Conservation (phyloP, 2,113 vertebrate species). For the Galemys pyrenaicus region DNA sequence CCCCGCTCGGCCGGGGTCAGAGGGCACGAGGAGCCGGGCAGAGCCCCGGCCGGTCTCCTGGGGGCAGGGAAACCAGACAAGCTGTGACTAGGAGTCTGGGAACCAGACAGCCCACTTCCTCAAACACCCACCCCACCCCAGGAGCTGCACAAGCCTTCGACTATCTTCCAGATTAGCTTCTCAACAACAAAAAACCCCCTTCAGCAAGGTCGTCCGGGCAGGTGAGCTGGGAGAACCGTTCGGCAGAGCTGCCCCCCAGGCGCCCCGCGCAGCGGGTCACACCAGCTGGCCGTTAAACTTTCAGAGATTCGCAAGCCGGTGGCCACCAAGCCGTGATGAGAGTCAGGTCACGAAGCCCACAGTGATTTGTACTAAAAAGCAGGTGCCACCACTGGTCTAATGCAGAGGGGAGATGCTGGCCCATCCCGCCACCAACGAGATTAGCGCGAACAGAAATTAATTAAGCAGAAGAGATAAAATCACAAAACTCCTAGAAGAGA, state of each 20-base stretch:
- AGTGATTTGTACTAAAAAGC: not conserved
- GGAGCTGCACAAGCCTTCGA: not conserved
- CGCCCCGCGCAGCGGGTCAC: accelerated
- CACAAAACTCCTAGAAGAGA: not conserved
- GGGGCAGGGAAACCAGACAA: too few relatives aligned
- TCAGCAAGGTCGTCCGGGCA: not conserved
- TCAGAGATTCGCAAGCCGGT: not conserved
- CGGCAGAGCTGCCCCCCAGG: accelerated
- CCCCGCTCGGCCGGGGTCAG: not conserved
- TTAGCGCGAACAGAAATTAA: not conserved
- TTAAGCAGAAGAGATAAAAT: not conserved
- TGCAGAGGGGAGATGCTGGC: not conserved
- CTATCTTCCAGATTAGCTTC: not conserved
- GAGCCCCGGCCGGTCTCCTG: too few relatives aligned
- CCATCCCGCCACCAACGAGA: not conserved
- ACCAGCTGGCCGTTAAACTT: not conserved
- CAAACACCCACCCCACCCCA: too few relatives aligned
- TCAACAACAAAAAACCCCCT: not conserved
- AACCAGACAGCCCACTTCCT: not conserved
- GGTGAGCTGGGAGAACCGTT: accelerated
- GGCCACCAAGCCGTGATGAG: not conserved
- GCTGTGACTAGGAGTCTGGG: accelerated
- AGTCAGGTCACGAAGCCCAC: not conserved
- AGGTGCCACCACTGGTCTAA: not conserved
- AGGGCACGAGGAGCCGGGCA: too few relatives aligned